Percentiles rank a stretch among this genome's conserved stretches.
Conservation (phyloP, 2,888 invertebrate species). For the Sussaba pulchella region DNA sequence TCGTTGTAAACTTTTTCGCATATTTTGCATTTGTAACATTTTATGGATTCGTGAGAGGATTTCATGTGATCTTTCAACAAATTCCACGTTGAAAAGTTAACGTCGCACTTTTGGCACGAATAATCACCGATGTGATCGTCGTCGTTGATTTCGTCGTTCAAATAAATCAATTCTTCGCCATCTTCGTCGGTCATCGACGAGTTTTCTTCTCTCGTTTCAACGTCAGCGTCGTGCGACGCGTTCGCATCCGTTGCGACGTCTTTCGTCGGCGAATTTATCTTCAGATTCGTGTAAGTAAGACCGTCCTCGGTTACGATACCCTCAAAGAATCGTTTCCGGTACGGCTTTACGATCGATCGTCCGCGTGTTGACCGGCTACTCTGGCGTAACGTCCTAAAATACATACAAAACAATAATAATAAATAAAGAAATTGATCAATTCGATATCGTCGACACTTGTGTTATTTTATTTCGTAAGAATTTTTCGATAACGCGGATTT, state of each 20-base stretch:
- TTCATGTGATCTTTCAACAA: constrained; percentile 61
- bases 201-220: background rate
- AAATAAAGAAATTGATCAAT: no score
- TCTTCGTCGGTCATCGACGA: constrained; percentile 15
- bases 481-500: background rate
- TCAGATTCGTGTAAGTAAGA: background rate
- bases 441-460: constrained; percentile 1
- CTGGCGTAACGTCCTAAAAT: constrained; percentile 31
- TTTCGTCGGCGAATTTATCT: background rate
- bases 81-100: constrained; percentile 53
- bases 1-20: constrained; percentile 74
- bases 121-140: constrained; percentile 68
- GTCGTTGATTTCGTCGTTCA: constrained; percentile 61
- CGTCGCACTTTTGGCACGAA: constrained; percentile 67
- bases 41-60: constrained; percentile 59
- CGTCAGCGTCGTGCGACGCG: constrained; percentile 23
- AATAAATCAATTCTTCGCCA: constrained; percentile 38
- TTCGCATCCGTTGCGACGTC: constrained; percentile 1
- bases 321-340: background rate
- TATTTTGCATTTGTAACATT: constrained; percentile 74
- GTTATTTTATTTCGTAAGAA: background rate
- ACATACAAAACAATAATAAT: constrained; percentile 31
- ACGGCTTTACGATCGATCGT: constrained; percentile 11
- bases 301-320: background rate
- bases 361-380: background rate